phyloP scores from a whole-genome alignment of 2,797 vertebrate genomes.

The Tenualosa ilisha region DNA sequence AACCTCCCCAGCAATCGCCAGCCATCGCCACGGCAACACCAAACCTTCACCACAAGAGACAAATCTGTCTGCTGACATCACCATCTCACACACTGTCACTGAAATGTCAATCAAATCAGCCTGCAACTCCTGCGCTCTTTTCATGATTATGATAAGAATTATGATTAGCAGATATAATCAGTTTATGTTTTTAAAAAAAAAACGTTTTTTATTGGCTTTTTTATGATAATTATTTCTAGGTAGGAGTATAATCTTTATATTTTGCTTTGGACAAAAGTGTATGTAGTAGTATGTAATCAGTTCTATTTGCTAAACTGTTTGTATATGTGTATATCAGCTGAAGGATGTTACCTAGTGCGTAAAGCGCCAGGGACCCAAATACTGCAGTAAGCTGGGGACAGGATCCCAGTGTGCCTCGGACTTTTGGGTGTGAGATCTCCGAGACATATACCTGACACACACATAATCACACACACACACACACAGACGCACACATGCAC shows the following conservation, averaged over 20 bases:
- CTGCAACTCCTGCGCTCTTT: not conserved
- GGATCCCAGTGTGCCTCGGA: constrained; percentile 86
- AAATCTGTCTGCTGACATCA: not conserved
- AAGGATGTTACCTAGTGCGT: constrained; percentile 73
- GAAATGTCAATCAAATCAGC: not conserved
- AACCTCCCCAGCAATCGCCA: constrained; percentile 83
- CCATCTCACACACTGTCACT: not conserved
- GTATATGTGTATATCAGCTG: too few species aligned
- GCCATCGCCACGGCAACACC: constrained; percentile 87
- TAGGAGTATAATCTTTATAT: too few species aligned
- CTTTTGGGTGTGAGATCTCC: constrained; percentile 84
- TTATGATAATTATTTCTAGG: too few species aligned
- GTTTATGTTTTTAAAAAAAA: too few species aligned
- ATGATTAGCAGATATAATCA: too few species aligned
- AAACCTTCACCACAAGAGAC: constrained; percentile 71
- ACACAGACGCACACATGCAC: not conserved
- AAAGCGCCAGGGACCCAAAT: constrained; percentile 85
- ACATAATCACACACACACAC: constrained; percentile 31
- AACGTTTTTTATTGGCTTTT: too few species aligned
- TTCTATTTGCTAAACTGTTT: too few species aligned
- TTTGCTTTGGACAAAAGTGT: too few species aligned
- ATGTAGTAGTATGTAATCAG: too few species aligned
- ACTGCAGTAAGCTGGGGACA: constrained; percentile 93
- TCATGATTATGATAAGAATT: too few species aligned
- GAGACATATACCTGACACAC: constrained; percentile 89